phyloP scores from a whole-genome alignment of 2,888 invertebrate genomes.

The Pemphredon lugubris region DNA sequence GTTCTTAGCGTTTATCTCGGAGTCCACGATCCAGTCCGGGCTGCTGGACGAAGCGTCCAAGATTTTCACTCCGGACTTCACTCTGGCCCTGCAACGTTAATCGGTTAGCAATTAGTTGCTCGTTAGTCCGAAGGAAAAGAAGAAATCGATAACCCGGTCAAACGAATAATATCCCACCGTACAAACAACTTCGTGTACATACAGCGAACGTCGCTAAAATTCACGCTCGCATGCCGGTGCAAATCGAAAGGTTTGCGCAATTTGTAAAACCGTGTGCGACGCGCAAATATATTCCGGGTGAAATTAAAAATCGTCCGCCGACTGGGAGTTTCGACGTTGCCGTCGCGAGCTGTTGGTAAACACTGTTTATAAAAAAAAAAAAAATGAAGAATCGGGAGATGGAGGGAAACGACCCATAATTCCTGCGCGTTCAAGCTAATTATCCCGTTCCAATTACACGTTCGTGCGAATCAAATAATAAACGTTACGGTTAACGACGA shows the following conservation, averaged over 20 bases:
- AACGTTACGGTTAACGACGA: too few species aligned
- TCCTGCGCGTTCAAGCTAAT: too few species aligned
- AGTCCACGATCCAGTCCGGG: constrained; percentile 93
- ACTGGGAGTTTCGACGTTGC: constrained; percentile 15
- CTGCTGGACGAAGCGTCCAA: constrained; percentile 90
- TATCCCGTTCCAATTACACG: too few species aligned
- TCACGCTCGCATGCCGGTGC: neutral
- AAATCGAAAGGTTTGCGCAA: constrained; percentile 16
- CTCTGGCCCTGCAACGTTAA: constrained; percentile 87
- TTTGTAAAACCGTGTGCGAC: neutral
- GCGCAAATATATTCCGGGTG: constrained; percentile 9
- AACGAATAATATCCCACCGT: constrained; percentile 16
- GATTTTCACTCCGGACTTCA: constrained; percentile 93
- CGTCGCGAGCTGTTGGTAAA: too few species aligned
- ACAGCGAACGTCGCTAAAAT: neutral
- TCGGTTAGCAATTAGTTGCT: constrained; percentile 5
- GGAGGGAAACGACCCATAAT: too few species aligned
- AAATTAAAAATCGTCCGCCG: neutral
- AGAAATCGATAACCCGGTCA: constrained; percentile 3
- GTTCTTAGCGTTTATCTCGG: constrained; percentile 92
- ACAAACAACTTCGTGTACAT: neutral
- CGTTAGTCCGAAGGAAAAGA: constrained; percentile 2
- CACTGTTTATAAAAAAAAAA: too few species aligned
- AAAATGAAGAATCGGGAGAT: too few species aligned
- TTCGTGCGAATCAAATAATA: too few species aligned